Conservation (phyloP, 2,113 vertebrate species). For the Hemiprocne comata region DNA sequence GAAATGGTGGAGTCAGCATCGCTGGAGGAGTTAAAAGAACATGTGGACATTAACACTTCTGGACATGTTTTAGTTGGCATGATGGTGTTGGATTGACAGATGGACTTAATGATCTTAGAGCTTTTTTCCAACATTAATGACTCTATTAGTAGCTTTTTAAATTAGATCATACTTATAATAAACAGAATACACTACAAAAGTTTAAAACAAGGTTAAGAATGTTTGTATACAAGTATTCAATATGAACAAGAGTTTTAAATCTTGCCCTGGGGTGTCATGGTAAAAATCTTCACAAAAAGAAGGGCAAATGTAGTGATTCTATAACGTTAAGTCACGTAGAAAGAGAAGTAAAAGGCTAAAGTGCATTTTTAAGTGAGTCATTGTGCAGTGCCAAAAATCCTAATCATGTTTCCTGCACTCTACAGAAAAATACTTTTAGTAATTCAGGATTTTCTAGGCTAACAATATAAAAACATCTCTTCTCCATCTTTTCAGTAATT, state of each 20-base stretch:
- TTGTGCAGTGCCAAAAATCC: neutral
- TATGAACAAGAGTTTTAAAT: neutral
- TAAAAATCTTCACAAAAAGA: neutral
- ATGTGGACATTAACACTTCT: too few species aligned
- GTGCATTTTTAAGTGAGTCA: neutral
- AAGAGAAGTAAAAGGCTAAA: neutral
- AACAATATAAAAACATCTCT: neutral
- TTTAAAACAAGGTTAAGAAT: too few species aligned
- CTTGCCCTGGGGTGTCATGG: neutral
- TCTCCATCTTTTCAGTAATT: slow-evolving; percentile 24
- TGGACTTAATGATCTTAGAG: too few species aligned
- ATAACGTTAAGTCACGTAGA: neutral
- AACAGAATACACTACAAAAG: too few species aligned
- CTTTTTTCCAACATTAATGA: too few species aligned
- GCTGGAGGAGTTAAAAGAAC: too few species aligned
- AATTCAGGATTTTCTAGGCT: neutral
- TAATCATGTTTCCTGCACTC: neutral
- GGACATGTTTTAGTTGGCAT: too few species aligned
- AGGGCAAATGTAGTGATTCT: neutral
- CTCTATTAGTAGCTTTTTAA: too few species aligned
- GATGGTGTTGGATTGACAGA: too few species aligned
- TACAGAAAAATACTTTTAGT: neutral
- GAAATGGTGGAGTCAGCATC: too few species aligned
- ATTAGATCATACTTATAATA: too few species aligned
- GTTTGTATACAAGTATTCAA: too few species aligned